Conservation (phyloP, 92 coral and sea anemone genomes). For the Umimayanthus kanabou region DNA sequence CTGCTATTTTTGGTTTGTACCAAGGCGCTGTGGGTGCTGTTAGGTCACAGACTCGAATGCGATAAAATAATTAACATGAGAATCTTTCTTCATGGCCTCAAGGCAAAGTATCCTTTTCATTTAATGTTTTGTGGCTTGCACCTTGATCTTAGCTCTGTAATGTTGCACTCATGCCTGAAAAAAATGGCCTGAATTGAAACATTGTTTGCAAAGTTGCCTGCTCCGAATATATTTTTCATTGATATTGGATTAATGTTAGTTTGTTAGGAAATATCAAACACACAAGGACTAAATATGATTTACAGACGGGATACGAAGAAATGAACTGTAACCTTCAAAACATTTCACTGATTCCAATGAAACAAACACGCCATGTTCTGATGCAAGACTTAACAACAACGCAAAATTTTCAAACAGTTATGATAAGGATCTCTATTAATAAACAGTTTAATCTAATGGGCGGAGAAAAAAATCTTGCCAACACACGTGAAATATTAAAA, state of each 20-base stretch:
- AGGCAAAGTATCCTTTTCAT: background rate
- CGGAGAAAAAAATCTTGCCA: conserved; percentile 16
- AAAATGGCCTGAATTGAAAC: background rate
- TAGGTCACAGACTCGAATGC: conserved; percentile 35
- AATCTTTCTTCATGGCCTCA: background rate
- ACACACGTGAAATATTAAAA: conserved; percentile 8
- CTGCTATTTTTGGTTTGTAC: background rate
- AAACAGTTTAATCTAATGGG: conserved; percentile 32
- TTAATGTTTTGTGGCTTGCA: background rate
- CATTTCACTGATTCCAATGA: background rate
- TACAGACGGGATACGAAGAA: background rate
- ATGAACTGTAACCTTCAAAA: background rate
- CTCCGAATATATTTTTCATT: background rate
- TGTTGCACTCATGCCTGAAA: background rate
- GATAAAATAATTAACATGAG: conserved; percentile 20
- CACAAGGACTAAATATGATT: too few species aligned
- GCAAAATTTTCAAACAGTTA: background rate
- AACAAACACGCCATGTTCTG: background rate
- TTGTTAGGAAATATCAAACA: background rate
- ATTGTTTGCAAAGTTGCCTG: background rate
- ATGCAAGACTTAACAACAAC: background rate
- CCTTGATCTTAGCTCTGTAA: conserved; percentile 10
- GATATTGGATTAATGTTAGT: background rate
- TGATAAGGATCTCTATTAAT: conserved; percentile 14
- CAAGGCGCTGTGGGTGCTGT: background rate